Evolutionary conservation across 2,113 vertebrate genomes (phyloP), one percentile per base, ranked within the genome.

Genomic region (Bagarius yarrelli): DNA sequence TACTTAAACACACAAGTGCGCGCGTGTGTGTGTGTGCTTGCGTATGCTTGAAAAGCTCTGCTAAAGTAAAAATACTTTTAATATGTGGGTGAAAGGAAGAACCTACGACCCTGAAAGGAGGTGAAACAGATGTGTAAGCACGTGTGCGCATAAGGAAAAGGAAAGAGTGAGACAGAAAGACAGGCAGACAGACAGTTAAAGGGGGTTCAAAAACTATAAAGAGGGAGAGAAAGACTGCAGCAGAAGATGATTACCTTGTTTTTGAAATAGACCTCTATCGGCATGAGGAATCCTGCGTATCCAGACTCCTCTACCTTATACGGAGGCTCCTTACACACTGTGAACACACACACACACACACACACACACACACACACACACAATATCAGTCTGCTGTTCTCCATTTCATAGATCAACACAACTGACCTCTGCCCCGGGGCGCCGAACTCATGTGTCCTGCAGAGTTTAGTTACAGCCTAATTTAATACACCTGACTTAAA

Each of bases 251-350:
- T 90, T 91, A 98, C 98, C 96, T 95, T 99, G 92, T 99, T 99
- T 89, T 95, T 99, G 93, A 99, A 99, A 93, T 99, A 93, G 83
- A 99, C 97, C 91, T 99, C 98, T 78, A 99, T 99, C 59, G 96
- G 98, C 95, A 99, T 98, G 88, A 99, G 98, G 92, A 99, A 99
- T 82, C 98, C 98, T 30, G 98, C 97, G 0, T 98, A 99, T 72
- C 98, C 98, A 72, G 96, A 97, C 90, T 99, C 98, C 83, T 99
- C 98, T 90, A 99, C 97, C 91, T 98, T 99, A 92, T 99, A 99
- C 4, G 95, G 97, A 79, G 98, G 98, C 91, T 99, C 98, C 91
- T 99, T 99, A 92, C 98, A 99, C 88, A 98, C 98, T 21, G 40
- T 30, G 57, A 55, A 59, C 32, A 60, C 21, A 77, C 13, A 73